Base-by-base conservation (phyloP, 2,888 invertebrate genomes). In the Pheosia gnoma region DNA sequence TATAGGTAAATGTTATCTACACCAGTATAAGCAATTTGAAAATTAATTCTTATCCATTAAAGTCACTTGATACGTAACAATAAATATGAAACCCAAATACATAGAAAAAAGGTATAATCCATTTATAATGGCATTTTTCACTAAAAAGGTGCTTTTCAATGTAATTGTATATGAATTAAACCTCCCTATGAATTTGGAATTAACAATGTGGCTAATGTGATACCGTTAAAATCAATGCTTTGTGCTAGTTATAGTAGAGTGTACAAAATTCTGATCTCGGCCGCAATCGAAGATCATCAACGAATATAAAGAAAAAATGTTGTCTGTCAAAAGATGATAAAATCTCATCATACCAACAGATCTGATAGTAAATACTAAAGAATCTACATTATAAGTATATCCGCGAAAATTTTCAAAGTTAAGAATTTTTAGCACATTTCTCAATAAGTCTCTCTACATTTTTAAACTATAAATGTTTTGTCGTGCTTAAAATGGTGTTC, bases 401-500 rank as follows among this genome's bases (percentile, higher is more conserved):
- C 85, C 84, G 83, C 85, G 85, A 89, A 86, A 80, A 82, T 77
- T 62, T 87, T 88, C 82, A 86, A 93, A 78, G 81, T 91, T 93
- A 92, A 93, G 91, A 92, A 89, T 93, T 93, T 91, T 91, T 94
- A 94, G 94, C 94, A 94, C 94, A 91, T 94, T 94, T 94, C 93
- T 94, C 92, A 93, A 86, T 93, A 92, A 91, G 93, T 94, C 93
- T 94, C 94, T 94, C 94, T 94, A 94, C 93, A 93, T 90, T 93
- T 93, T 94, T 92, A 93, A 55, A 91, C 93, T 94, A 94, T 94
- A 87, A 91, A 94, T 94, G 94, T 94, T 94, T 94, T 94, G 92
- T 94, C 94, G 94, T 94, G 94, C 94, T 94, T 94, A 93, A 93
- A 91, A 91, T 91, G 94, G 94, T 94, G 94, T 94, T 94, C 94